Evolutionary conservation across 2,113 vertebrate genomes (phyloP).

Genomic region (Echinops telfairi): DNA sequence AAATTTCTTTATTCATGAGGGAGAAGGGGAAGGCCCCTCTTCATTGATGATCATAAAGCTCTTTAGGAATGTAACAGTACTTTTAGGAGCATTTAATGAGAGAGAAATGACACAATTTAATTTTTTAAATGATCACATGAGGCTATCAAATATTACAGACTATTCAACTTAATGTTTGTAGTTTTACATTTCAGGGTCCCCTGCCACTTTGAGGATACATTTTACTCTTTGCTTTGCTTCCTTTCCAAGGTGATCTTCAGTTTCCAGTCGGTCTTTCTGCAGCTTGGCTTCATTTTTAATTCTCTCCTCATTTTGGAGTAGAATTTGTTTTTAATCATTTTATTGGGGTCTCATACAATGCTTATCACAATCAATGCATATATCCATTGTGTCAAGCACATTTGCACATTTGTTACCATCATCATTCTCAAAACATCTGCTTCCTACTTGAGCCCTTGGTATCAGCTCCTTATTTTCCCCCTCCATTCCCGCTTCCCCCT

Average conservation of each 20-base stretch:
- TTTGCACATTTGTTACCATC: too few relatives aligned
- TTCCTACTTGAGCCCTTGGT: too few relatives aligned
- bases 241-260: slow-evolving; percentile 45
- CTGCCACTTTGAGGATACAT: background rate
- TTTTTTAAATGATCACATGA: slow-evolving; percentile 35
- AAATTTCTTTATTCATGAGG: slow-evolving; percentile 59
- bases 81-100: slow-evolving; percentile 57
- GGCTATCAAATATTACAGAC: slow-evolving; percentile 49
- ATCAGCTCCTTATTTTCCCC: too few relatives aligned
- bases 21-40: slow-evolving; percentile 10
- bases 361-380: too few relatives aligned
- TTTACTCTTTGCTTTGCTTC: slow-evolving; percentile 40
- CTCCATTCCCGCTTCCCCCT: too few relatives aligned
- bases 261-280: slow-evolving; percentile 53
- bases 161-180: slow-evolving; percentile 34
- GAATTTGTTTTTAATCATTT: background rate
- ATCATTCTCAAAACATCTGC: too few relatives aligned
- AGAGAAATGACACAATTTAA: slow-evolving; percentile 29
- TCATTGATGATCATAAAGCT: slow-evolving; percentile 45
- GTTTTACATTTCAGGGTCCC: slow-evolving; percentile 29
- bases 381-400: too few relatives aligned
- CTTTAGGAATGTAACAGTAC: slow-evolving; percentile 61
- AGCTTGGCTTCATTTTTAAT: slow-evolving; percentile 56
- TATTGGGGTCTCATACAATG: too few relatives aligned
- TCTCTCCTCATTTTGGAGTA: slow-evolving; percentile 32